These are phyloP conservation scores for Sipunculus nudus DNA, from an alignment of 2,888 invertebrate species.

Conservation along the genomic window DNA sequence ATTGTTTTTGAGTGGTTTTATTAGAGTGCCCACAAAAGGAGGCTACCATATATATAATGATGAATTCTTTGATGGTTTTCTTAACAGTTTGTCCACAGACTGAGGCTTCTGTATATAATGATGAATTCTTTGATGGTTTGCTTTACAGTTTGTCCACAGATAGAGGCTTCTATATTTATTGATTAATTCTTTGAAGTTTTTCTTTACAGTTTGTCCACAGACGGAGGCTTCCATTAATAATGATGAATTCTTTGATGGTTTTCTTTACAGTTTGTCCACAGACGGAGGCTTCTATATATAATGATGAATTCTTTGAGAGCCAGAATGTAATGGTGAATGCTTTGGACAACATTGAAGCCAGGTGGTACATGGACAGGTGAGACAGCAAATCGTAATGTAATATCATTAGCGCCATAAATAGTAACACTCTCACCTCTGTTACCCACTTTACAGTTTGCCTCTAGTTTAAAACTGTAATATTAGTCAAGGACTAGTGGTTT, in stretches of 20 bases:
- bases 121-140: too few species aligned
- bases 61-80: too few species aligned
- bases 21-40: too few species aligned
- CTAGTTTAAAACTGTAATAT: too few species aligned
- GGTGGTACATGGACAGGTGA: conserved; percentile 65
- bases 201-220: conserved; percentile 56
- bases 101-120: too few species aligned
- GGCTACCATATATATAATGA: too few species aligned
- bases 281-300: conserved; percentile 58
- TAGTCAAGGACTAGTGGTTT: too few species aligned
- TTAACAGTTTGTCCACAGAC: too few species aligned
- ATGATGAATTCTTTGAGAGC: conserved; percentile 60
- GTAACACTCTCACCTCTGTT: too few species aligned
- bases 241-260: conserved; percentile 50
- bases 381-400: too few species aligned
- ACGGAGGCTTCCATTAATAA: conserved; percentile 58
- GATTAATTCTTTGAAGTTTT: conserved; percentile 50
- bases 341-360: conserved; percentile 65
- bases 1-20: too few species aligned
- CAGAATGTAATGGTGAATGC: conserved; percentile 64
- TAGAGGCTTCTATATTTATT: conserved; percentile 56
- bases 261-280: conserved; percentile 56
- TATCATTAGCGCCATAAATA: too few species aligned
- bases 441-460: background rate
- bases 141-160: conserved; percentile 59